Percentiles rank a stretch among this genome's conserved stretches.
Conservation (phyloP, 1,140 invertebrate genomes). For the Zeugodacus cucurbitae region DNA sequence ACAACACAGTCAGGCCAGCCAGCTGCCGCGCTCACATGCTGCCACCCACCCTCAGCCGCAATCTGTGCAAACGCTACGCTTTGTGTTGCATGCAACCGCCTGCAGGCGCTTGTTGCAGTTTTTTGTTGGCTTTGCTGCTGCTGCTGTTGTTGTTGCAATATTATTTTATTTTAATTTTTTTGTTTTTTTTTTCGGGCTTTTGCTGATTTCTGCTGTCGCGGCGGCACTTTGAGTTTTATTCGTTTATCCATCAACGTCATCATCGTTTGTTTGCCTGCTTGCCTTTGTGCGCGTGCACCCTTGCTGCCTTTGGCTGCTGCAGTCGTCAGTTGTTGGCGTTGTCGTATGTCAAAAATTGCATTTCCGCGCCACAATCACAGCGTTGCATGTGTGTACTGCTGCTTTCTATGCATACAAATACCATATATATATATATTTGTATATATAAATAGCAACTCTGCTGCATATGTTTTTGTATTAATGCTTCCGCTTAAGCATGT, state of each 20-base stretch:
- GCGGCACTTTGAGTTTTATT: constrained; percentile 28
- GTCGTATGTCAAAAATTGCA: constrained; percentile 35
- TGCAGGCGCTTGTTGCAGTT: neutral
- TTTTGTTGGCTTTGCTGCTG: neutral
- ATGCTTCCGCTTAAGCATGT: neutral
- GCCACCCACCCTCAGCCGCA: neutral
- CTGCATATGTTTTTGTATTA: constrained; percentile 29
- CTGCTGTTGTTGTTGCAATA: neutral
- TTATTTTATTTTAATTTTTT: neutral
- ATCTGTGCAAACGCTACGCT: neutral
- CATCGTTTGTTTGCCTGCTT: too few relatives aligned
- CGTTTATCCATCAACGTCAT: constrained; percentile 37
- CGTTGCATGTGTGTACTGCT: neutral
- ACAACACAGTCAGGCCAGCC: neutral
- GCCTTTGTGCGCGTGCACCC: neutral
- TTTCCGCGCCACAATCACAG: neutral
- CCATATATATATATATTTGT: too few relatives aligned
- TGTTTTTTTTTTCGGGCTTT: neutral
- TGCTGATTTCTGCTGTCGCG: neutral
- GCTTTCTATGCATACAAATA: neutral
- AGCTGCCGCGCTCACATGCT: neutral
- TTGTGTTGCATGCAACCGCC: neutral
- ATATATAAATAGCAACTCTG: neutral
- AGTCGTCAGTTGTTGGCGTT: neutral
- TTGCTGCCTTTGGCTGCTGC: neutral